These are phyloP conservation scores for Theonella swinhoei DNA, from an alignment of 37 sponge, comb jelly and placozoan species.

Conservation along the genomic window DNA sequence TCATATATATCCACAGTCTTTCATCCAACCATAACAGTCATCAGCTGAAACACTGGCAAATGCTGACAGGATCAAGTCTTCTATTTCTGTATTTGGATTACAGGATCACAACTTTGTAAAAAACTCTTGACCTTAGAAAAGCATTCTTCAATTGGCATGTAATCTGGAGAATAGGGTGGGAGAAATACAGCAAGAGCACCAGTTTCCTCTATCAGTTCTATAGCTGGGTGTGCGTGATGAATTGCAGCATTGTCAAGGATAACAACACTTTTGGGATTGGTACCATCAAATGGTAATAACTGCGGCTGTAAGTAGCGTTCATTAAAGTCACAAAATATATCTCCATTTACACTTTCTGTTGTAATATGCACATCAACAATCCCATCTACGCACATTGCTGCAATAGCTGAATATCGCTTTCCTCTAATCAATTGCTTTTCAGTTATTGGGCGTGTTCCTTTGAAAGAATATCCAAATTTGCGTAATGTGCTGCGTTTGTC, in stretches of 20 bases:
- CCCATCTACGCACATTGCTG: constrained; percentile 23
- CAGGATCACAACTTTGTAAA: no score
- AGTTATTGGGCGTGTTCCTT: constrained; percentile 10
- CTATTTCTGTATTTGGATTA: constrained; percentile 21
- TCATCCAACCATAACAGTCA: constrained; percentile 24
- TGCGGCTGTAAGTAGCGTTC: no score
- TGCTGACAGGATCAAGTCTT: constrained; percentile 20
- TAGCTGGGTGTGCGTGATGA: background rate
- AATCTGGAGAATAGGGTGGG: no score
- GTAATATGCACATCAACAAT: constrained; percentile 15
- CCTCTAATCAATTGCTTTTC: constrained; percentile 4
- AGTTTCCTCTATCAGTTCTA: constrained; percentile 9
- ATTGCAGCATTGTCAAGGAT: no score
- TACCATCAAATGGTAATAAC: no score
- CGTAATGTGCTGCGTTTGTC: constrained; percentile 6
- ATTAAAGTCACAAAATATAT: no score
- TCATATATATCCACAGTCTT: constrained; percentile 32
- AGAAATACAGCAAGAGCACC: constrained; percentile 17
- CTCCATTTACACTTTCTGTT: background rate
- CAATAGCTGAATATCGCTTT: constrained; percentile 3
- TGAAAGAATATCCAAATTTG: constrained; percentile 14
- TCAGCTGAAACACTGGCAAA: no score
- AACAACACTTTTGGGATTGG: no score
- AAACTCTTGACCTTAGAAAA: no score
- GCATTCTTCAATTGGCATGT: constrained; percentile 30